Conservation (phyloP, 2,797 vertebrate genomes). For the Xenentodon cancila region DNA sequence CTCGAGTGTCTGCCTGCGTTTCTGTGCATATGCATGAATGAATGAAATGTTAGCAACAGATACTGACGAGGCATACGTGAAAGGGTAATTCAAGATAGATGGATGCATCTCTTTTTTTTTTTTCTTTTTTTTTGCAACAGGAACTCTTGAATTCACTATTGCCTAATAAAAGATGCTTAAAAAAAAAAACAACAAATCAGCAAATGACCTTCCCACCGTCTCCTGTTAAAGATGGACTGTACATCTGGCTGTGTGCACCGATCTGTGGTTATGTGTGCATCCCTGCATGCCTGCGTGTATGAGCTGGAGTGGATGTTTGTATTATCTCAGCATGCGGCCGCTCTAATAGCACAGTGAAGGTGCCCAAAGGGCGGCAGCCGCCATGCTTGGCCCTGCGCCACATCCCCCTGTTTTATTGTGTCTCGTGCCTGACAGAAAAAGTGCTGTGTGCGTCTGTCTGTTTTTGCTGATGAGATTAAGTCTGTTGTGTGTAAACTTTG, state of each 20-base stretch:
- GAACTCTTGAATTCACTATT: constrained; percentile 14
- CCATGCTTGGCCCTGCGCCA: constrained; percentile 55
- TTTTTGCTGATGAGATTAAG: constrained; percentile 39
- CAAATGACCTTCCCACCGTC: constrained; percentile 44
- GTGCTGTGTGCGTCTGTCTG: constrained; percentile 38
- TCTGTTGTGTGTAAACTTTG: constrained; percentile 9
- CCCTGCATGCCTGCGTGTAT: constrained; percentile 49
- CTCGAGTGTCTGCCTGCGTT: constrained; percentile 12
- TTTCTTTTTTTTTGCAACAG: background rate
- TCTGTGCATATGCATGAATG: background rate
- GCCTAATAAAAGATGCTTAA: constrained; percentile 17
- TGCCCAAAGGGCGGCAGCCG: constrained; percentile 50
- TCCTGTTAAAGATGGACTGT: constrained; percentile 57
- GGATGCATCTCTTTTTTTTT: constrained; percentile 11
- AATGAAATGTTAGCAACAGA: constrained; percentile 1
- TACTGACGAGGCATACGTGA: background rate
- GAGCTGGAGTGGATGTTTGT: constrained; percentile 52
- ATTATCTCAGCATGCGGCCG: constrained; percentile 65
- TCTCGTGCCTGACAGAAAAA: constrained; percentile 61
- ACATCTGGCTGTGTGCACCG: constrained; percentile 36
- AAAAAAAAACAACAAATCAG: constrained; percentile 33
- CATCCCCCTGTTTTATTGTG: constrained; percentile 75
- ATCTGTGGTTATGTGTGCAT: constrained; percentile 44
- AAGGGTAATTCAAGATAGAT: constrained; percentile 17
- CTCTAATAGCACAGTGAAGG: constrained; percentile 66